Evolutionary conservation across 2,797 vertebrate species (phyloP).

Genomic region (Tragopan temminckii): DNA sequence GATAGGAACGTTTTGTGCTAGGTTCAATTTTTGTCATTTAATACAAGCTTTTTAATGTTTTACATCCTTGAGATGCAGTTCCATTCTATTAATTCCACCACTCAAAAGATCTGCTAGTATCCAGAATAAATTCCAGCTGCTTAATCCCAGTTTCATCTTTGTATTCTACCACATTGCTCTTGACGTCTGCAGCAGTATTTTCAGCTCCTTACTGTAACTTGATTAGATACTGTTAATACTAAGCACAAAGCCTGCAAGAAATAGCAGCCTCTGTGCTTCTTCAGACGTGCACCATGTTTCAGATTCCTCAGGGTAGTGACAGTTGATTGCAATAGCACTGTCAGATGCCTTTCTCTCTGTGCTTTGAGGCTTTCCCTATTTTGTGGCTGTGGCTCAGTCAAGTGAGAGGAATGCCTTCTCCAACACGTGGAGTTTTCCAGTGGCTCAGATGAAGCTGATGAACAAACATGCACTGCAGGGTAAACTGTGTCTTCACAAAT

Average conservation of each 20-base stretch:
- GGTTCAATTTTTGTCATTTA: neutral
- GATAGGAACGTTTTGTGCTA: neutral
- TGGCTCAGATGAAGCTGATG: conserved; percentile 35
- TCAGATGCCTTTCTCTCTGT: conserved; percentile 32
- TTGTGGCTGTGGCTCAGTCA: conserved; percentile 7
- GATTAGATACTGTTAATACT: neutral
- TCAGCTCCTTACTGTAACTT: neutral
- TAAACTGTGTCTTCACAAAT: conserved; percentile 43
- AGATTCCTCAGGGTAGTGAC: neutral
- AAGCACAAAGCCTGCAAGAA: neutral
- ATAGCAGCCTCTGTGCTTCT: neutral
- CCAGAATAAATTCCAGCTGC: neutral
- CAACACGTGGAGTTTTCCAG: neutral
- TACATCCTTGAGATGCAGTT: neutral
- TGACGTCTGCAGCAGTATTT: neutral
- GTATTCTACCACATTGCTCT: neutral
- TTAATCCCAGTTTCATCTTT: neutral
- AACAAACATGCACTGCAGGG: conserved; percentile 53
- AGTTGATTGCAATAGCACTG: neutral
- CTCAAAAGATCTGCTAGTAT: neutral
- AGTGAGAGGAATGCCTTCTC: conserved; percentile 45
- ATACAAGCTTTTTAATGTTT: neutral
- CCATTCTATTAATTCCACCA: neutral
- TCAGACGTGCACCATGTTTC: neutral
- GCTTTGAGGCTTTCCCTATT: conserved; percentile 21